Base-by-base conservation (phyloP, 2,888 invertebrate species). In the Sesia bembeciformis region DNA sequence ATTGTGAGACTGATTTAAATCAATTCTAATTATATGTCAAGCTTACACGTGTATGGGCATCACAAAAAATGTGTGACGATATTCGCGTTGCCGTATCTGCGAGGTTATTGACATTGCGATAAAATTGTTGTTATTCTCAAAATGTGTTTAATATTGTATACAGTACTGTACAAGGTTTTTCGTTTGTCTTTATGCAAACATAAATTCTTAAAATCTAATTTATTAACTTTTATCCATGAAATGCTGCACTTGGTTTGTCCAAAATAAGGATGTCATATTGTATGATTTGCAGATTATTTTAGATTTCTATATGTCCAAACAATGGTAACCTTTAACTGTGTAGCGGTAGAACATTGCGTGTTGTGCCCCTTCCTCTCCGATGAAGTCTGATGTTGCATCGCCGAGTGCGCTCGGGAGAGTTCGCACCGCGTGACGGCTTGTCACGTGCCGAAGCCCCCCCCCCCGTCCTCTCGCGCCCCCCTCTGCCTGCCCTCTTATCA, bases 51-150 rank as follows among this genome's bases (percentile, higher is more conserved):
- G n/a, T 46, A 46, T 61, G 61, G 62, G 65, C 65, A 63, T 59
- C 64, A 66, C 68, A 66, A 64, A 69, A 73, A 72, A 76, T 70
- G 67, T 77, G 57, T 69, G 71, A 58, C 76, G 70, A 57, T 23
- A 46, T 46, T 56, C 59, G 65, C 57, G 60, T 53, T 62, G 64
- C 23, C 46, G 23, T 46, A 46, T 46, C 46, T 71, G 67, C 70
- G 70, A 71, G 80, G 79, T 79, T 72, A 66, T 77, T 79, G 78
- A 78, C 80, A 67, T 70, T 68, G 66, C 68, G 78, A 80, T 81
- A 78, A 74, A 66, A 66, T 61, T 62, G 62, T 62, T 66, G 65
- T 65, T 68, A 49, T 38, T 38, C 4, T 5, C 4, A 49, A 49
- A 7, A 49, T 49, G 4, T 8, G 49, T n/a, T 5, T 7, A 41